phyloP scores from a whole-genome alignment of 2,113 vertebrate genomes.

The Myiopsitta monachus region DNA sequence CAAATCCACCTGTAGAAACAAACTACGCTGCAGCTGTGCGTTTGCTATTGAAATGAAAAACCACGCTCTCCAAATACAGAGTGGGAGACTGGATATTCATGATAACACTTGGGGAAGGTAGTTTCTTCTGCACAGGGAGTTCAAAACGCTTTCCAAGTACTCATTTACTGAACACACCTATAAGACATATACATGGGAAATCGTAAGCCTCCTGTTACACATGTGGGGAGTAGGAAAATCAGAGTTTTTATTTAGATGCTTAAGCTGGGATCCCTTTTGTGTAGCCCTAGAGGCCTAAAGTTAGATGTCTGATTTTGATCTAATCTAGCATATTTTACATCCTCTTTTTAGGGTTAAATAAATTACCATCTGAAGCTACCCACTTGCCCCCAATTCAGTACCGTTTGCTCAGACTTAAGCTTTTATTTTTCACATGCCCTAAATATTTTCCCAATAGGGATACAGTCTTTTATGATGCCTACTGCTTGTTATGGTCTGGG shows the following conservation, averaged over 20 bases:
- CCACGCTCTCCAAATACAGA: neutral
- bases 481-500: neutral
- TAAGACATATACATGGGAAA: neutral
- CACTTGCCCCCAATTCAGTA: neutral
- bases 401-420: neutral
- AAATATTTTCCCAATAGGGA: neutral
- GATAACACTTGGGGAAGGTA: neutral
- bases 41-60: conserved; percentile 20
- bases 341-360: neutral
- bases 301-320: neutral
- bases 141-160: neutral
- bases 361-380: neutral
- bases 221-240: neutral
- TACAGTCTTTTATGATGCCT: neutral
- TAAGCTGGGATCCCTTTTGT: neutral
- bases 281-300: neutral
- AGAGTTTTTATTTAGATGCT: neutral
- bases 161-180: neutral
- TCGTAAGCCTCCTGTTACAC: fast-evolving
- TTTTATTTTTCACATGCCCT: neutral
- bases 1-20: conserved; percentile 60
- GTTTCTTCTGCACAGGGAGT: neutral
- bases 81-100: neutral
- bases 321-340: neutral
- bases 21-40: neutral